Conservation (phyloP, 2,888 invertebrate species). For the Petrophora chlorosata region DNA sequence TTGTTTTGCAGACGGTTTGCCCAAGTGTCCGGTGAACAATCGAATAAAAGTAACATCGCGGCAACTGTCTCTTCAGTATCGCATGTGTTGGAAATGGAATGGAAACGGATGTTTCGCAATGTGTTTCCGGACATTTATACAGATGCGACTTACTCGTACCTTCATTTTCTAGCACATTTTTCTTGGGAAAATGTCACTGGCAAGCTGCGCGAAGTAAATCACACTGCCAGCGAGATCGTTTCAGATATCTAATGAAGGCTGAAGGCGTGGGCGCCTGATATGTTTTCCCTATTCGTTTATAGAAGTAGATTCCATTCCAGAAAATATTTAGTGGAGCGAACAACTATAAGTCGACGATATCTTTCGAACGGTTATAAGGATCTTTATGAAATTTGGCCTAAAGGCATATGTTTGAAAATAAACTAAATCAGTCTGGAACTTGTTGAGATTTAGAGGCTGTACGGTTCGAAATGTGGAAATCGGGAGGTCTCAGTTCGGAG, state of each 20-base stretch:
- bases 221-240: too few relatives aligned
- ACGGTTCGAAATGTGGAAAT: too few relatives aligned
- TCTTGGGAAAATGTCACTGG: neutral
- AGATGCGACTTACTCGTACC: too few relatives aligned
- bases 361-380: too few relatives aligned
- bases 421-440: too few relatives aligned
- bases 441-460: too few relatives aligned
- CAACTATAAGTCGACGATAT: too few relatives aligned
- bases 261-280: conserved; percentile 1
- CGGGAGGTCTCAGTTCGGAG: too few relatives aligned
- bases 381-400: too few relatives aligned
- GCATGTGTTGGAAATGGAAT: conserved; percentile 5
- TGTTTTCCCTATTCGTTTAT: neutral
- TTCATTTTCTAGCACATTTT: neutral
- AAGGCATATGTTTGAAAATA: too few relatives aligned
- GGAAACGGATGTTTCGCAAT: neutral
- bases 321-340: too few relatives aligned
- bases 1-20: conserved; percentile 61
- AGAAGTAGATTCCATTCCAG: neutral
- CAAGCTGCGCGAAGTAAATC: neutral
- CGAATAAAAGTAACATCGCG: conserved; percentile 25
- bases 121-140: too few relatives aligned
- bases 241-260: neutral
- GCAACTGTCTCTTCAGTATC: conserved; percentile 6
- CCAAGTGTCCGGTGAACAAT: conserved; percentile 62